Evolutionary conservation across 2,888 invertebrate genomes (phyloP), one percentile per base, ranked within the genome.

Genomic region (Antheraea assamensis): DNA sequence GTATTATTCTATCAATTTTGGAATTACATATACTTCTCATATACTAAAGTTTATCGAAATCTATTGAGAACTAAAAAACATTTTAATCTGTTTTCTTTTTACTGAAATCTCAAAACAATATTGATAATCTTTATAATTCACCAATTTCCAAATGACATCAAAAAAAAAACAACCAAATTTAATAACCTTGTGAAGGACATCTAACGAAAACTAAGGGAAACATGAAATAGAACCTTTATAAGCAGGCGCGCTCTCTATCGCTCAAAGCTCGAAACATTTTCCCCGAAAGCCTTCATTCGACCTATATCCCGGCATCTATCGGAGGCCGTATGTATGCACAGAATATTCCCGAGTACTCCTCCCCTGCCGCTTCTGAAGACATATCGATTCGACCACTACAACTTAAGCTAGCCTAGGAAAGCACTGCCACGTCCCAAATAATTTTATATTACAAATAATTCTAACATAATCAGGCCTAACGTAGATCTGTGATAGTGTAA

Each of bases 371-470:
- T 82, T 76, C 76, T 76, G 81, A 85, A 84, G 84, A 83, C 84
- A 87, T 94, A 94, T 93, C 91, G 93, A 94, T 93, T 80, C 79
- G 79, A 84, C 82, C 87, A 85, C 86, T 83, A 89, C 87, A 91
- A 90, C 89, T 88, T 88, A 90, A 90, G 89, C 88, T 85, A 89
- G 86, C 90, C 85, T 84, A 87, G 82, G 83, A 85, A 84, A 89
- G 80, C 87, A 87, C 86, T 85, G 88, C 85, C 85, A 88, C 85
- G 87, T 82, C 83, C 83, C 81, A 79, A 81, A 85, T 85, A 83
- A 82, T 79, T 79, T 83, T 79, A 86, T 86, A 87, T 85, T 84
- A 84, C 83, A 81, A 82, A 84, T 79, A 82, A 82, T 84, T 84
- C 80, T 82, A 78, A 73, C 74, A 79, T 77, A 83, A 85, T 87